Conservation (phyloP, 53 echinoderm and acorn worm genomes). For the Arbacia lixula region DNA sequence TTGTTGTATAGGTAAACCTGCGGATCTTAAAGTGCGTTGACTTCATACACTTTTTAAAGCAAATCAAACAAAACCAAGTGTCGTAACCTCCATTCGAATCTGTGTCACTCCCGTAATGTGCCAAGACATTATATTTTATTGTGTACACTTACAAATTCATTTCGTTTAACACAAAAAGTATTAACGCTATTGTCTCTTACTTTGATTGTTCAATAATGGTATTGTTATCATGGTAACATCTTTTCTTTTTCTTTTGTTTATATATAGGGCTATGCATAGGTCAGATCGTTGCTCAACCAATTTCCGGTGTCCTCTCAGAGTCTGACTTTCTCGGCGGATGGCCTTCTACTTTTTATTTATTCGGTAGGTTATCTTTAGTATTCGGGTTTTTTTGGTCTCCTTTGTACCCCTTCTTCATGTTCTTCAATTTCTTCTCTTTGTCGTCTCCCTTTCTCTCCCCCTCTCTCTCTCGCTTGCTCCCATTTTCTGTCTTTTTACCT, state of each 20-base stretch:
- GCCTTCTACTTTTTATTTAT: slow-evolving; percentile 86
- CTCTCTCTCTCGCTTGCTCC: no score
- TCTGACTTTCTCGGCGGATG: slow-evolving; percentile 69
- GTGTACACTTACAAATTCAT: no score
- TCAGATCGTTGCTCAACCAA: slow-evolving; percentile 31
- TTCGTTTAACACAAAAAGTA: no score
- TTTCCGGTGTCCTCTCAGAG: slow-evolving; percentile 31
- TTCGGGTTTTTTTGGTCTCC: no score
- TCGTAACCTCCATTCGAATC: no score
- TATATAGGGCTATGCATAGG: slow-evolving; percentile 20
- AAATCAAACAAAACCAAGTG: no score
- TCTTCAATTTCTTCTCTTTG: neutral
- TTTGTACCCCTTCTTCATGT: neutral
- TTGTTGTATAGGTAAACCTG: no score
- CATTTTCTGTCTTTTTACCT: no score
- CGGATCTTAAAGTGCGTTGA: no score
- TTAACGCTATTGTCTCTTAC: neutral
- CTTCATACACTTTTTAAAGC: no score
- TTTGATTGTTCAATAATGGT: neutral
- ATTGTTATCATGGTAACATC: neutral
- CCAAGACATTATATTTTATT: no score
- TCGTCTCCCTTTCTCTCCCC: neutral
- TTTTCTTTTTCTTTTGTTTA: neutral
- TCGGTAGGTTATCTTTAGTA: slow-evolving; percentile 58
- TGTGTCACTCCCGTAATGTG: no score